These are phyloP conservation scores for Drosophila testacea DNA, from an alignment of 2,888 invertebrate genomes.

Conservation along the genomic window DNA sequence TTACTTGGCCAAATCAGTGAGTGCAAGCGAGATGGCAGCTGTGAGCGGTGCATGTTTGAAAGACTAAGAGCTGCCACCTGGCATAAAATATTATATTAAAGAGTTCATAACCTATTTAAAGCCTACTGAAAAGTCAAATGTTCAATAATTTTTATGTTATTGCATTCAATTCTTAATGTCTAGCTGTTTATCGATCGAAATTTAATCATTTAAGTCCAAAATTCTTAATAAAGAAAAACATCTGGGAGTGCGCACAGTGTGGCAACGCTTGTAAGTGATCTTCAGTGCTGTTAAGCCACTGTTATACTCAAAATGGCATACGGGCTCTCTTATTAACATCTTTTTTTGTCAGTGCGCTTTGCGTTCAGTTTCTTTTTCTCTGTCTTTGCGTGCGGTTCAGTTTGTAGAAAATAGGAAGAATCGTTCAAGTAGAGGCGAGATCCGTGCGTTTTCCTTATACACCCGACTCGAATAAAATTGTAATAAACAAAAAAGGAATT, in stretches of 20 bases:
- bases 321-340: constrained; percentile 42
- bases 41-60: constrained; percentile 24
- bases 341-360: constrained; percentile 55
- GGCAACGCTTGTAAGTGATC: constrained; percentile 61
- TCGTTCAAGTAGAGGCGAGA: constrained; percentile 71
- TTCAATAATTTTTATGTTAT: constrained; percentile 20
- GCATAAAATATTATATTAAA: not conserved
- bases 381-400: constrained; percentile 80
- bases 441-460: constrained; percentile 65
- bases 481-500: constrained; percentile 65
- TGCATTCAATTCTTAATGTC: constrained; percentile 16
- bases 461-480: constrained; percentile 69
- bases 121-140: not conserved
- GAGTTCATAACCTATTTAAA: not conserved
- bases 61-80: constrained; percentile 47
- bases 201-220: constrained; percentile 13
- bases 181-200: constrained; percentile 2
- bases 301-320: constrained; percentile 57
- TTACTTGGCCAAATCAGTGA: constrained; percentile 14
- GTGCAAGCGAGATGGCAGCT: constrained; percentile 48
- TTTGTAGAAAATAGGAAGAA: constrained; percentile 69
- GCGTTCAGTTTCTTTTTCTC: constrained; percentile 81
- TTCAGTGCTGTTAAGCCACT: constrained; percentile 40
- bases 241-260: constrained; percentile 45
- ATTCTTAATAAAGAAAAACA: constrained; percentile 52